Evolutionary conservation across 2,888 invertebrate genomes (phyloP).

Genomic region (Schizaphis graminum): DNA sequence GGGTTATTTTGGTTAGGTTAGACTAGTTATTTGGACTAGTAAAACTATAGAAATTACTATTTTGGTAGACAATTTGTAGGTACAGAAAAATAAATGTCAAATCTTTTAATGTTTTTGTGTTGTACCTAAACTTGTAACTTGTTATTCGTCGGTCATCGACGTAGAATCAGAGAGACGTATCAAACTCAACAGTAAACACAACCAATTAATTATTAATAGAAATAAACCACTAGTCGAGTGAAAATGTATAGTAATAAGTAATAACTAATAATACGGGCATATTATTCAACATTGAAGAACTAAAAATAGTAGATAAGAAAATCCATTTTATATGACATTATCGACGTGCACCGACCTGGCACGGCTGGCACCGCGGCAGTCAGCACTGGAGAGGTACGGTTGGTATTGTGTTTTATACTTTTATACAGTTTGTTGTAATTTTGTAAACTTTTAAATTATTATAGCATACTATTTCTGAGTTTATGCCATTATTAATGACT

Average conservation of each 20-base stretch:
- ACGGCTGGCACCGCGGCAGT: not conserved
- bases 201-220: not conserved
- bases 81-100: slow-evolving; percentile 6
- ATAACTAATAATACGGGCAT: too few relatives aligned
- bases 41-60: too few relatives aligned
- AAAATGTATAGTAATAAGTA: too few relatives aligned
- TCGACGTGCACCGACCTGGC: too few relatives aligned
- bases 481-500: too few relatives aligned
- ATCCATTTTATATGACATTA: too few relatives aligned
- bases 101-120: not conserved
- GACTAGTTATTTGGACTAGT: not conserved
- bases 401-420: slow-evolving; percentile 12
- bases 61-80: too few relatives aligned
- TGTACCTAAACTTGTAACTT: not conserved
- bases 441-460: not conserved
- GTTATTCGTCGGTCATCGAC: not conserved
- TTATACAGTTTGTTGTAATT: not conserved
- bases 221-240: too few relatives aligned
- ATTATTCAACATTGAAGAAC: too few relatives aligned
- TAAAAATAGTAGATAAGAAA: too few relatives aligned
- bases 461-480: slow-evolving; percentile 10
- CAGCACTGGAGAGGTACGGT: slow-evolving; percentile 6
- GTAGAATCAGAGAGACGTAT: not conserved
- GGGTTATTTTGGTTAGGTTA: not conserved
- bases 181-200: slow-evolving; percentile 13